phyloP scores from a whole-genome alignment of 2,113 vertebrate species.

The Plotosus lineatus region DNA sequence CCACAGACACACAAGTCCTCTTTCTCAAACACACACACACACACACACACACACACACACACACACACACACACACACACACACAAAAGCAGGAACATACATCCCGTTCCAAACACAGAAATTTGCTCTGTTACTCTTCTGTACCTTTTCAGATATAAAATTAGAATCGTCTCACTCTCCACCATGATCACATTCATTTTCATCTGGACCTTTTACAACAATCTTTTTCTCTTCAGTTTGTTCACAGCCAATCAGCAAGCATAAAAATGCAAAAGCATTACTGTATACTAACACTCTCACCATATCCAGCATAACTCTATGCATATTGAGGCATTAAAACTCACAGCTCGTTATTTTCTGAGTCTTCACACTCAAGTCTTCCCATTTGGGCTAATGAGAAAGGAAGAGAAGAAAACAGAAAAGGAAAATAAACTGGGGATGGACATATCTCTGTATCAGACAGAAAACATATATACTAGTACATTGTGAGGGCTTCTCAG shows the following conservation, averaged over 20 bases:
- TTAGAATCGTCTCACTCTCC: not conserved
- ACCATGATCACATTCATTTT: conserved; percentile 9
- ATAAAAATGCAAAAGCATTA: conserved; percentile 12
- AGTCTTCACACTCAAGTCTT: not conserved
- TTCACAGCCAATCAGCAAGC: conserved; percentile 3
- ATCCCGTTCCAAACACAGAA: not conserved
- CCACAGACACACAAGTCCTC: conserved; percentile 35
- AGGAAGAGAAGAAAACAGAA: not conserved
- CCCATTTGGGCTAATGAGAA: not conserved
- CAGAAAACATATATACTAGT: not conserved
- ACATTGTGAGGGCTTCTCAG: not conserved
- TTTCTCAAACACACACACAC: not conserved
- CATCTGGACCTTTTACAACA: not conserved
- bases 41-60: conserved; percentile 18
- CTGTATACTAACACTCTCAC: not conserved
- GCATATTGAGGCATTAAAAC: conserved; percentile 18
- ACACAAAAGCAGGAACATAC: conserved; percentile 4
- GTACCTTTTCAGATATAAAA: conserved; percentile 6
- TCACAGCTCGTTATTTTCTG: not conserved
- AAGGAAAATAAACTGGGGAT: not conserved
- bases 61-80: conserved; percentile 1
- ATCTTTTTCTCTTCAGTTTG: not conserved
- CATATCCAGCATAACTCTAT: not conserved
- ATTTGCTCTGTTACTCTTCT: not conserved
- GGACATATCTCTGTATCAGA: not conserved